phyloP scores from a whole-genome alignment of 2,113 vertebrate genomes.

The Nerophis lumbriciformis region DNA sequence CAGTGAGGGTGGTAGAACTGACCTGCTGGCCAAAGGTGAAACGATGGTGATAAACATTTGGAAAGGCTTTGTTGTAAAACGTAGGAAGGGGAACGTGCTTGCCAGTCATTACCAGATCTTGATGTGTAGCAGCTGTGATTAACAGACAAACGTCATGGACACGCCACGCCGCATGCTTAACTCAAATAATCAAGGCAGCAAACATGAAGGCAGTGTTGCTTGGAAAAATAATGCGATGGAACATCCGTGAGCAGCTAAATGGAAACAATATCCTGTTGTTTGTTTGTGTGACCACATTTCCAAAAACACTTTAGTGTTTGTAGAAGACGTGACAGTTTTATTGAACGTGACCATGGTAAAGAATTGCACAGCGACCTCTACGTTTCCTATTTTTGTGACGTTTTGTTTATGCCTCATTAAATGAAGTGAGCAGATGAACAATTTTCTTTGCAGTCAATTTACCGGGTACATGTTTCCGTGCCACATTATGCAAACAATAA shows the following conservation, averaged over 20 bases:
- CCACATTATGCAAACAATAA: conserved; percentile 3
- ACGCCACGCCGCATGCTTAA: conserved; percentile 20
- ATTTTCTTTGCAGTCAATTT: not conserved
- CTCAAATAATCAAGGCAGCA: conserved; percentile 24
- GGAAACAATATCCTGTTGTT: conserved; percentile 36
- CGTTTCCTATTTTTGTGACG: not conserved
- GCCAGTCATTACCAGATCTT: conserved; percentile 4
- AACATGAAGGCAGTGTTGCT: not conserved
- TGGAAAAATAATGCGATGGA: not conserved
- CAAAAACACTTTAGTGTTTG: conserved; percentile 16
- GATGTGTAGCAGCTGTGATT: conserved; percentile 15
- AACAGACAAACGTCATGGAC: conserved; percentile 15
- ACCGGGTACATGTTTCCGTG: not conserved
- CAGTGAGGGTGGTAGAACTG: conserved; percentile 12
- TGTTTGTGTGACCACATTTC: conserved; percentile 36
- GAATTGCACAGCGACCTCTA: not conserved
- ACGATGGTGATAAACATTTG: conserved; percentile 11
- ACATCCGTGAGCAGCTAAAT: not conserved
- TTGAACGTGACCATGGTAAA: not conserved
- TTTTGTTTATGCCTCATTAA: not conserved
- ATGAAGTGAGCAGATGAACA: not conserved
- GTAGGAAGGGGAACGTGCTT: not conserved
- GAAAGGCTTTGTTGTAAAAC: conserved; percentile 19
- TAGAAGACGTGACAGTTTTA: conserved; percentile 15
- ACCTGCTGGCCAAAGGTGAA: conserved; percentile 26